Percentiles rank a stretch among this genome's conserved stretches.
Evolutionary conservation across 2,113 vertebrate genomes (phyloP).

Genomic region (human): GRCh38 chr16:88400501-88401000

Average conservation of each 20-base stretch:
- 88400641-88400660: neutral
- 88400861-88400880: neutral
- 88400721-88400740: neutral
- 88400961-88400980: neutral
- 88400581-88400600: conserved; percentile 63
- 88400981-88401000: neutral
- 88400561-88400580: neutral
- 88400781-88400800: neutral
- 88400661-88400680: neutral
- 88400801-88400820: neutral
- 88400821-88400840: rapidly evolving
- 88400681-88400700: neutral
- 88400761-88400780: rapidly evolving
- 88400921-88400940: neutral
- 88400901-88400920: rapidly evolving
- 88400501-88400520: neutral
- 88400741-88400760: neutral
- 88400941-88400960: neutral
- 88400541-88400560: neutral
- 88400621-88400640: neutral
- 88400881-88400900: neutral
- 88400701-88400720: neutral
- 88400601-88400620: conserved; percentile 78
- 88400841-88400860: neutral
- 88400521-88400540: neutral